phyloP scores from a whole-genome alignment of 2,888 invertebrate species.

The Drosophila histrio region DNA sequence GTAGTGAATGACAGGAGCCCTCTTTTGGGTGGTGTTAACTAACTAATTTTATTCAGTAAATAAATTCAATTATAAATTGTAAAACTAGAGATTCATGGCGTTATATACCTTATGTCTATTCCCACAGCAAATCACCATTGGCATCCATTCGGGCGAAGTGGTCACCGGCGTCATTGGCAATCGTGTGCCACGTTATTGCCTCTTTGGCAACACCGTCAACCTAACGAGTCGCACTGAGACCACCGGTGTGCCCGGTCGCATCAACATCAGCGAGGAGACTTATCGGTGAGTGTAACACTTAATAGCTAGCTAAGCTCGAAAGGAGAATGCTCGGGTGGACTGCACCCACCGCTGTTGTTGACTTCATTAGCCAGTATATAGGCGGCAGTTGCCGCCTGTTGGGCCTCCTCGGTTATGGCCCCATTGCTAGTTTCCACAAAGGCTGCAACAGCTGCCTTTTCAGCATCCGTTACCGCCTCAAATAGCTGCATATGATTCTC shows the following conservation, averaged over 20 bases:
- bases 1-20: neutral
- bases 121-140: conserved; percentile 93
- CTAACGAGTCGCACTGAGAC: conserved; percentile 96
- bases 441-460: conserved; percentile 65
- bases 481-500: conserved; percentile 63
- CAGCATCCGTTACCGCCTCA: conserved; percentile 67
- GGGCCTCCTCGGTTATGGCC: conserved; percentile 55
- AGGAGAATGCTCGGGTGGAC: conserved; percentile 14
- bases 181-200: conserved; percentile 96
- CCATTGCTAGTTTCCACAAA: conserved; percentile 62
- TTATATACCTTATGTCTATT: conserved; percentile 1
- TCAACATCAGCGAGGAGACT: conserved; percentile 96
- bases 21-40: conserved; percentile 4
- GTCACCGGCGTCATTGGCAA: conserved; percentile 97
- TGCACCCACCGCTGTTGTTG: conserved; percentile 6
- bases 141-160: conserved; percentile 96
- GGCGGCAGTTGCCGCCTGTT: conserved; percentile 59
- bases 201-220: conserved; percentile 97
- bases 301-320: conserved; percentile 39
- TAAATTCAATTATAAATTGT: conserved; percentile 26
- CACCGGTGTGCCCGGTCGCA: conserved; percentile 93
- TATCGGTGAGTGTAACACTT: conserved; percentile 88
- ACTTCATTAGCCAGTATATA: conserved; percentile 38
- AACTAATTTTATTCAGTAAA: conserved; percentile 21
- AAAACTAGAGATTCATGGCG: neutral